These are phyloP conservation scores for Drosophila mettleri DNA, from an alignment of 2,888 invertebrate genomes.

Conservation along the genomic window DNA sequence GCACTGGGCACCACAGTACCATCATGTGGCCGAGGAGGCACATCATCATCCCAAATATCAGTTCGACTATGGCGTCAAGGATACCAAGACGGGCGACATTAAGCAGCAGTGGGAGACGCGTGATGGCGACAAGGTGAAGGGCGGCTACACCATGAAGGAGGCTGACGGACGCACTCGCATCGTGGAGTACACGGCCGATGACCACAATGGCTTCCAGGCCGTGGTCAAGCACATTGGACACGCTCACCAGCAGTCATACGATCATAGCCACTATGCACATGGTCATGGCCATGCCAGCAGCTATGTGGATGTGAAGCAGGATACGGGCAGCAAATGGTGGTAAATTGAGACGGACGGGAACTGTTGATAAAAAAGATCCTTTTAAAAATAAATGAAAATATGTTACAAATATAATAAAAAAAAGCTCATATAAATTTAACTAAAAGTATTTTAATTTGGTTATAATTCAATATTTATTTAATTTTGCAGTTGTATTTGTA, in stretches of 20 bases:
- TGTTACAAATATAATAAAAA: conserved; percentile 21
- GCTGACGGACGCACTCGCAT: conserved; percentile 86
- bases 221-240: conserved; percentile 85
- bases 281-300: conserved; percentile 72
- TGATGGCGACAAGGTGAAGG: conserved; percentile 86
- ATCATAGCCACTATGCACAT: conserved; percentile 41
- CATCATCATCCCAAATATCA: conserved; percentile 85
- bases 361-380: background rate
- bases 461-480: no score
- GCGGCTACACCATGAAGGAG: conserved; percentile 85
- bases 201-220: conserved; percentile 86
- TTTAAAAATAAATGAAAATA: background rate
- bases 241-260: conserved; percentile 65
- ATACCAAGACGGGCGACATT: conserved; percentile 85
- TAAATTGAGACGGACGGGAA: background rate
- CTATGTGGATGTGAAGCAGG: conserved; percentile 79
- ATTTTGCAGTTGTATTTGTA: background rate
- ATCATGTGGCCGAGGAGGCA: conserved; percentile 80
- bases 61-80: conserved; percentile 86
- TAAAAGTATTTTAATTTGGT: background rate
- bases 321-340: conserved; percentile 61
- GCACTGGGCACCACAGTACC: conserved; percentile 63
- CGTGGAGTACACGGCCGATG: conserved; percentile 86
- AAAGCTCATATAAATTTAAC: conserved; percentile 17
- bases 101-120: conserved; percentile 86